Conservation (phyloP, 2,113 vertebrate species). For the Chroicocephalus ridibundus region DNA sequence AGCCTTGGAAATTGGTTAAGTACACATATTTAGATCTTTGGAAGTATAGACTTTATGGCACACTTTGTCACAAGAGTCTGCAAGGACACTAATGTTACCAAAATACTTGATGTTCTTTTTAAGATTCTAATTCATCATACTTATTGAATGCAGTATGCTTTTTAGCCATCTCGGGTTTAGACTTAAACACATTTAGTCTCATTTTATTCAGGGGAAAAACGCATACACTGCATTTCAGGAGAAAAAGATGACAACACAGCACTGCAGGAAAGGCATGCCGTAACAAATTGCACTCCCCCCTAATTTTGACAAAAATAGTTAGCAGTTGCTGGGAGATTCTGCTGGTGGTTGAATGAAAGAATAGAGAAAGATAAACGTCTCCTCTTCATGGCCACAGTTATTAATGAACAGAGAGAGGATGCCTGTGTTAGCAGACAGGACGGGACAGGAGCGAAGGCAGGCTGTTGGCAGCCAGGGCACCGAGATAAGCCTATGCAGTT, state of each 20-base stretch:
- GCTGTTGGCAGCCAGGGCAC: neutral
- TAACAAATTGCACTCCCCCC: neutral
- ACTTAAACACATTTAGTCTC: neutral
- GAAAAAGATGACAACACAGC: neutral
- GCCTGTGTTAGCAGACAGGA: neutral
- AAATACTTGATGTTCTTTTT: conserved; percentile 18
- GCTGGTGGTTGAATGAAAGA: neutral
- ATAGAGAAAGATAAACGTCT: neutral
- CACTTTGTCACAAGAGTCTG: neutral
- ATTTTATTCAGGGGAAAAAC: neutral
- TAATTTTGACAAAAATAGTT: neutral
- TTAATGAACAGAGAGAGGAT: neutral
- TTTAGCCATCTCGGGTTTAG: conserved; percentile 17
- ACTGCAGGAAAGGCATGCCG: neutral
- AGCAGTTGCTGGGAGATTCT: neutral
- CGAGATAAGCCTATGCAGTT: neutral
- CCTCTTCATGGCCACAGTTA: neutral
- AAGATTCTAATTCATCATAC: conserved; percentile 13
- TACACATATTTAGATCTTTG: neutral
- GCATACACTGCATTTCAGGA: neutral
- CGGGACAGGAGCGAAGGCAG: neutral
- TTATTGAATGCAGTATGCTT: conserved; percentile 6
- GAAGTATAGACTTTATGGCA: neutral
- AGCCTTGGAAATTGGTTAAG: neutral
- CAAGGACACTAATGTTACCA: neutral